Conservation (phyloP, 2,888 invertebrate genomes). For the Myopa testacea region DNA sequence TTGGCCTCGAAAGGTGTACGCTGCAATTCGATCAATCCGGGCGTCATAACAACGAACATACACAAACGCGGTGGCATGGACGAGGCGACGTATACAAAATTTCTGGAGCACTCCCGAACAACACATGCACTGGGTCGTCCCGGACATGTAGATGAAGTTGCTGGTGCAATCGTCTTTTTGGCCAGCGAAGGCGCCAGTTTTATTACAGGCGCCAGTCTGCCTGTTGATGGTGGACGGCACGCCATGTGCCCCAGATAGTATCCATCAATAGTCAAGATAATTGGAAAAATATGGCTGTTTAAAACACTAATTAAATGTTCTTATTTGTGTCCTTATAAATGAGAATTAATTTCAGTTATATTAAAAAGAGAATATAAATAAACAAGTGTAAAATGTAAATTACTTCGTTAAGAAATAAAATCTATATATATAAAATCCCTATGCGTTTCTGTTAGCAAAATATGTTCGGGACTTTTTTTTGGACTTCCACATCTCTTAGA, state of each 20-base stretch:
- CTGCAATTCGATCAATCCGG: slow-evolving; percentile 91
- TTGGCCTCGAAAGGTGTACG: slow-evolving; percentile 84
- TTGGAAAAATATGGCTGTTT: background rate
- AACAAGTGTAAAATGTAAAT: too few relatives aligned
- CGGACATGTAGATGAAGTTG: slow-evolving; percentile 87
- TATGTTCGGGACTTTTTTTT: too few relatives aligned
- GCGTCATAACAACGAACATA: slow-evolving; percentile 89
- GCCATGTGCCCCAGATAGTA: slow-evolving; percentile 88
- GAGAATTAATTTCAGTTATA: too few relatives aligned
- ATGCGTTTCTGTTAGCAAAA: too few relatives aligned
- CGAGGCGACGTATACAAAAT: slow-evolving; percentile 83
- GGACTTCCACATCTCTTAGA: too few relatives aligned
- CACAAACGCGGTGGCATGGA: slow-evolving; percentile 89
- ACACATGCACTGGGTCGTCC: slow-evolving; percentile 94
- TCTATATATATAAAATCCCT: too few relatives aligned
- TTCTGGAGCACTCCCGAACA: slow-evolving; percentile 84
- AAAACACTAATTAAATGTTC: background rate
- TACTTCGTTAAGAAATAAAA: too few relatives aligned
- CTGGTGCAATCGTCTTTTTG: slow-evolving; percentile 89
- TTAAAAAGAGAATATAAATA: too few relatives aligned
- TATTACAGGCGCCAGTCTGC: slow-evolving; percentile 88
- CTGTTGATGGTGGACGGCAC: slow-evolving; percentile 95
- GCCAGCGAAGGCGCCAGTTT: slow-evolving; percentile 90
- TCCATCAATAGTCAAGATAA: too few relatives aligned
- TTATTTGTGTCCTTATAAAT: too few relatives aligned